Conservation (phyloP, 2,888 invertebrate species). For the Drosophila barbarae region DNA sequence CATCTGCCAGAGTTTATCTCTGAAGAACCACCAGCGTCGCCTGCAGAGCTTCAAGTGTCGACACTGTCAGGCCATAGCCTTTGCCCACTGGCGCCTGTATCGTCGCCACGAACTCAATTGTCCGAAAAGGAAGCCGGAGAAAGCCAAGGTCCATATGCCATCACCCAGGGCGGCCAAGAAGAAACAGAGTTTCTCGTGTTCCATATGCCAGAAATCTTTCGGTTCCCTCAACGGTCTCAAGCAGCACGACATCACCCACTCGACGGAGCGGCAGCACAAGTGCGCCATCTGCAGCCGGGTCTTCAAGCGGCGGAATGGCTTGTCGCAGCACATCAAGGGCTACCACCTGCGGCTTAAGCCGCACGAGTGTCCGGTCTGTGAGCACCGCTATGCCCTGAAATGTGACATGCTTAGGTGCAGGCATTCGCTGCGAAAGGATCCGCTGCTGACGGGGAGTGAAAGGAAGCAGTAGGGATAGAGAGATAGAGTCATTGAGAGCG, state of each 20-base stretch:
- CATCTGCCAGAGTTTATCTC: constrained; percentile 70
- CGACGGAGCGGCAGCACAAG: constrained; percentile 73
- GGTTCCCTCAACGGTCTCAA: constrained; percentile 65
- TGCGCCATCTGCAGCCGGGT: constrained; percentile 76
- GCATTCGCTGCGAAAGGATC: constrained; percentile 71
- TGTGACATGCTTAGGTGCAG: constrained; percentile 78
- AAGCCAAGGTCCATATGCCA: constrained; percentile 5
- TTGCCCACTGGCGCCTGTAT: constrained; percentile 75
- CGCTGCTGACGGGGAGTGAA: not conserved
- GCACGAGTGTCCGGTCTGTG: constrained; percentile 76
- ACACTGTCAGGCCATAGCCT: constrained; percentile 66
- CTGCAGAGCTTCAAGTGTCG: constrained; percentile 71
- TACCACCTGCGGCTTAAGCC: constrained; percentile 79
- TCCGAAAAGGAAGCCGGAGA: constrained; percentile 23
- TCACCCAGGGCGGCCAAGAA: not conserved
- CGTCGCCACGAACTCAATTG: constrained; percentile 73
- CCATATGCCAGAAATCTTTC: constrained; percentile 55
- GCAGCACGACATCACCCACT: constrained; percentile 78
- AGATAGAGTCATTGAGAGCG: not conserved
- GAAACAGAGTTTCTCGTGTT: constrained; percentile 48
- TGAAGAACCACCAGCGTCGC: constrained; percentile 54
- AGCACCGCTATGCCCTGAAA: constrained; percentile 77
- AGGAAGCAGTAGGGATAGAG: not conserved
- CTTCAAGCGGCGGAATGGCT: constrained; percentile 78
- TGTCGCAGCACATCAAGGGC: constrained; percentile 78